These are phyloP conservation scores for Papilio glaucus DNA, from an alignment of 1,140 invertebrate genomes.

Conservation along the genomic window DNA sequence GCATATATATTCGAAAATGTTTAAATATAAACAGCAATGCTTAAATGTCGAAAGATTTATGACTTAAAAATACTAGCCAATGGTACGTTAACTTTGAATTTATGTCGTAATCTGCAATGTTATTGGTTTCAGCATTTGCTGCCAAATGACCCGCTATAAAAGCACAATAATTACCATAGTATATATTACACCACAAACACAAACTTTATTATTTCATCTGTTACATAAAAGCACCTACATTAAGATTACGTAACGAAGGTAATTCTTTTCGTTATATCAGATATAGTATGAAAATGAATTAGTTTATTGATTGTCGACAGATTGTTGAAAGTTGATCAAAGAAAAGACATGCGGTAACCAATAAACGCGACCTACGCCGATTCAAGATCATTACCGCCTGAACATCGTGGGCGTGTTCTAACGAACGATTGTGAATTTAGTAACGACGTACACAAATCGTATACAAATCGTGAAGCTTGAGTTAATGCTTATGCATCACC, in stretches of 20 bases:
- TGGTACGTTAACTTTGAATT: not conserved
- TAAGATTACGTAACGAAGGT: not conserved
- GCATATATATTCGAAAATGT: not conserved
- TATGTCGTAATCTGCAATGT: not conserved
- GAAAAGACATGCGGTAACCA: constrained; percentile 50
- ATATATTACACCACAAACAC: not conserved
- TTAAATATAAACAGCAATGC: not conserved
- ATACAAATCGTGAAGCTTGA: constrained; percentile 39
- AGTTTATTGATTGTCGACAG: not conserved
- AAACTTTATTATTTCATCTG: constrained; percentile 1
- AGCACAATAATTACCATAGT: not conserved
- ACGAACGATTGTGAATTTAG: constrained; percentile 60
- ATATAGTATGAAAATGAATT: constrained; percentile 4
- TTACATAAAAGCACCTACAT: constrained; percentile 17
- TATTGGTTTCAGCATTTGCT: not conserved
- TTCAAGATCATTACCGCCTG: constrained; percentile 77
- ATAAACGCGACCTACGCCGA: constrained; percentile 77
- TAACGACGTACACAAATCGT: constrained; percentile 44
- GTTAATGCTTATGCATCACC: constrained; percentile 51
- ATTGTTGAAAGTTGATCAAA: constrained; percentile 42
- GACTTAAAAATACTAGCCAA: not conserved
- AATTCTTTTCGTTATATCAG: not conserved
- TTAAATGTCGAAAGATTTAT: not conserved
- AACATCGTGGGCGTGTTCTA: constrained; percentile 69
- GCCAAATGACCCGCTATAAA: not conserved